Percentiles rank a stretch among this genome's conserved stretches.
phyloP scores from a whole-genome alignment of 1,140 invertebrate species.

The Mercenaria mercenaria region DNA sequence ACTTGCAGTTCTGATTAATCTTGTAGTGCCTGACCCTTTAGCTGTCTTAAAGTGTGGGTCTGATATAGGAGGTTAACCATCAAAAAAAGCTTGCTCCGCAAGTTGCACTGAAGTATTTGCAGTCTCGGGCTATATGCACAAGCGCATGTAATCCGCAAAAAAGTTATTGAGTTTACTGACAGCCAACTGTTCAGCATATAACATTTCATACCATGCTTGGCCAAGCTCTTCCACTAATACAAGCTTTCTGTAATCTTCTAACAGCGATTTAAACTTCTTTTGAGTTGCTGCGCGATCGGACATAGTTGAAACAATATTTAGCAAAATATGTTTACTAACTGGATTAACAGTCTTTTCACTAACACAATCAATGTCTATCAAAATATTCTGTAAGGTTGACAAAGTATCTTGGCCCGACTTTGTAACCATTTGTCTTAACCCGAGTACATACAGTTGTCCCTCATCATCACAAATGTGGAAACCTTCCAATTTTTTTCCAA shows the following conservation, averaged over 20 bases:
- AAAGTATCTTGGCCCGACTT: constrained; percentile 22
- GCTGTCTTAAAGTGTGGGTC: constrained; percentile 30
- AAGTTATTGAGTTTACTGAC: constrained; percentile 53
- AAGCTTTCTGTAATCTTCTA: constrained; percentile 56
- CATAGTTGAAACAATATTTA: constrained; percentile 69
- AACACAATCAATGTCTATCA: background rate
- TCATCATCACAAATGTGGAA: constrained; percentile 46
- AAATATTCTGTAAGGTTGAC: constrained; percentile 35
- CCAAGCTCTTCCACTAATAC: constrained; percentile 49
- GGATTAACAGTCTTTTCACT: constrained; percentile 25
- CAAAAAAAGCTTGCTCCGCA: constrained; percentile 50
- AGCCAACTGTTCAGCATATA: constrained; percentile 9
- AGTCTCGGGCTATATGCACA: constrained; percentile 52
- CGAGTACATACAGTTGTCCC: constrained; percentile 7
- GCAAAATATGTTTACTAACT: constrained; percentile 36
- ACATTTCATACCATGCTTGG: constrained; percentile 38
- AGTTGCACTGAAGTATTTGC: background rate
- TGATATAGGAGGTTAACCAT: constrained; percentile 29
- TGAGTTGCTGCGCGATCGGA: constrained; percentile 65
- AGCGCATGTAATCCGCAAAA: constrained; percentile 62
- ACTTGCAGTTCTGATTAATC: constrained; percentile 45
- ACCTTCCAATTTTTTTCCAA: constrained; percentile 58
- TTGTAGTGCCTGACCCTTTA: background rate
- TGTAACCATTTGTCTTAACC: constrained; percentile 54
- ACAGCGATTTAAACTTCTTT: constrained; percentile 56